Evolutionary conservation across 2,113 vertebrate genomes (phyloP), one percentile per base, ranked within the genome.

Genomic region (Corydoras maculifer): DNA sequence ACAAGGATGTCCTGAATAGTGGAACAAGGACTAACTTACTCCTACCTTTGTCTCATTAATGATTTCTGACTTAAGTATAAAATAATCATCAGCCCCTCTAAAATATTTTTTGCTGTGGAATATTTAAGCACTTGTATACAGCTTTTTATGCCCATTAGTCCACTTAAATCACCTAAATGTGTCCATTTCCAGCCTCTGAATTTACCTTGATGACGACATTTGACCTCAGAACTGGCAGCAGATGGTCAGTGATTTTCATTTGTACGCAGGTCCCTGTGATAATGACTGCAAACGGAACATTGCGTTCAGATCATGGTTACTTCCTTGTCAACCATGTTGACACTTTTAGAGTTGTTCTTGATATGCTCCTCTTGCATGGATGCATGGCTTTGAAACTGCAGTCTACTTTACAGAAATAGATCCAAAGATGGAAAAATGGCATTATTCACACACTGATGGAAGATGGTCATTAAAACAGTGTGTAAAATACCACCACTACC

Each of bases 401-500:
- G 13, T 68, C 59, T 66, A 31, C 63, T 77, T 74, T 55, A 60
- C 66, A 58, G 12, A 61, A 69, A 65, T 66, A 69, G 25, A 68
- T 5, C 15, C 5, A 18, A 8, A 54, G 43, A 58, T 67, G 51
- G 13, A 35, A 65, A 64, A 11, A 35, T 29, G 32, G 35, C 50
- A 53, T 60, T 50, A 55, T 72, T 35, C 48, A 48, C 48, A 48
- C 49, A 11, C 14, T 68, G 57, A 65, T 10, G 66, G 74, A 74
- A 69, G 50, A 65, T 50, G 11, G 64, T 65, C 31, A 65, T 74
- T 75, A 72, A 25, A 51, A 67, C 72, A 65, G 65, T 68, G 60
- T 14, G 13, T n/a, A 57, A 55, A 50, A 65, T 66, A 76, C 68
- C 69, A 32, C 49, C 32, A 9, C 65, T 72, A 51, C 55, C 64